Evolutionary conservation across 37 sponge, comb jelly and placozoan species (phyloP).

Genomic region (Agelas oroides): DNA sequence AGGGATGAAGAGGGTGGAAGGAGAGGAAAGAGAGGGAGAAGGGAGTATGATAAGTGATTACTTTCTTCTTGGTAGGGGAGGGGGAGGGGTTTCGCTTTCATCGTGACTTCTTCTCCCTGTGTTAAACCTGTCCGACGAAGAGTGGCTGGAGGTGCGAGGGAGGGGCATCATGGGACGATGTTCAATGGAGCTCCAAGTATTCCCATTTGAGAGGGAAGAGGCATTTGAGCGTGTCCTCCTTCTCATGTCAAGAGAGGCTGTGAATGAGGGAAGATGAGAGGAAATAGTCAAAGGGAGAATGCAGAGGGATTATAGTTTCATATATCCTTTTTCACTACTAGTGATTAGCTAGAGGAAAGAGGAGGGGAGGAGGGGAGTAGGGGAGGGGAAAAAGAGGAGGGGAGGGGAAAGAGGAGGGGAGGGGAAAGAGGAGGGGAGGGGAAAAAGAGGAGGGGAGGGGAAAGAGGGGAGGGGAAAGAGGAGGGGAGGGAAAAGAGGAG

Average conservation of each 20-base stretch:
- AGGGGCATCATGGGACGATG: constrained; percentile 23
- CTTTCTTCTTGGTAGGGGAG: constrained; percentile 70
- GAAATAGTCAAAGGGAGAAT: too few relatives aligned
- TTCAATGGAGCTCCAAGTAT: too few relatives aligned
- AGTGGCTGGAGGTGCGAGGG: constrained; percentile 1
- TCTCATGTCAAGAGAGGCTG: background rate
- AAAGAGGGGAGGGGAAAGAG: background rate
- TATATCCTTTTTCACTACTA: constrained; percentile 74
- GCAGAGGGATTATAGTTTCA: too few relatives aligned
- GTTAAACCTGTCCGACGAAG: constrained; percentile 36
- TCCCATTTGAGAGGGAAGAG: too few relatives aligned
- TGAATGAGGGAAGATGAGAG: background rate
- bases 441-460: too few relatives aligned
- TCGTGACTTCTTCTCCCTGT: constrained; percentile 78
- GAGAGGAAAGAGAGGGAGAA: too few relatives aligned
- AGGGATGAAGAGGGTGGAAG: background rate
- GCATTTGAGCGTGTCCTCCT: too few relatives aligned
- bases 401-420: background rate
- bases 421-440: too few relatives aligned
- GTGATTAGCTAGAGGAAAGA: too few relatives aligned
- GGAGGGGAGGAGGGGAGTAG: background rate
- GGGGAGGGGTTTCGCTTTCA: too few relatives aligned
- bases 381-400: background rate
- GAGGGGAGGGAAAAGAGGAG: background rate
- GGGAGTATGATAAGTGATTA: background rate